Base-by-base conservation (phyloP, 2,113 vertebrate species). In the Mesitornis unicolor region DNA sequence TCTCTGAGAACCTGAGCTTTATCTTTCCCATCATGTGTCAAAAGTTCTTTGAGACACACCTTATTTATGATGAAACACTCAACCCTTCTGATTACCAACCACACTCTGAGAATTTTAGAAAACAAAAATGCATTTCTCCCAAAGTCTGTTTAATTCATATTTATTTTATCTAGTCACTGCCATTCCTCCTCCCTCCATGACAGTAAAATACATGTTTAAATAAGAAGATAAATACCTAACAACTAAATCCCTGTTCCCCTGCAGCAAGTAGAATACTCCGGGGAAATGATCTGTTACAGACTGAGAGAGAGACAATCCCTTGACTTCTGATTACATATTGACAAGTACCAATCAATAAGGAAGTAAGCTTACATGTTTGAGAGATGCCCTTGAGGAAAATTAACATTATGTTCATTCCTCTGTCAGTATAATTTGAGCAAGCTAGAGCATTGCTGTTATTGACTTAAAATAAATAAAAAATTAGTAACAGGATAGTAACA, bases 361-460 rank as follows among this genome's bases (percentile, higher is more conserved):
- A 87, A 92, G 47, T 84, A 51, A 53, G 64, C 64, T 95, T 64
- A 59, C 42, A n/a, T 19, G 64, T 73, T 63, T 86, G 48, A 88
- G 92, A 92, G 91, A 74, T 47, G 76, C 86, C 86, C 89, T 84
- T 96, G 85, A 90, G 77, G n/a, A 80, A 90, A 96, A 67, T n/a
- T 67, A 94, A 87, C 85, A 57, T 75, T 35, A 13, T 2, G 1
- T 87, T 89, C 69, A 59, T 90, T 90, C 88, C 71, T 81, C 69
- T 60, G 51, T 80, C 88, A 64, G 25, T 64, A 25, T 63, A 78
- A 75, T 64, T 6, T 36, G 47, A 51, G 47, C 31, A 83, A 69
- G 70, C 0, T 1, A 57, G 64, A 61, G n/a, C 38, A 4, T 40
- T 36, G 65, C 36, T 89, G 40, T 67, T 77, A 42, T 25, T 19